Conservation (phyloP, 1,140 invertebrate genomes). For the Caenorhabditis brenneri region DNA sequence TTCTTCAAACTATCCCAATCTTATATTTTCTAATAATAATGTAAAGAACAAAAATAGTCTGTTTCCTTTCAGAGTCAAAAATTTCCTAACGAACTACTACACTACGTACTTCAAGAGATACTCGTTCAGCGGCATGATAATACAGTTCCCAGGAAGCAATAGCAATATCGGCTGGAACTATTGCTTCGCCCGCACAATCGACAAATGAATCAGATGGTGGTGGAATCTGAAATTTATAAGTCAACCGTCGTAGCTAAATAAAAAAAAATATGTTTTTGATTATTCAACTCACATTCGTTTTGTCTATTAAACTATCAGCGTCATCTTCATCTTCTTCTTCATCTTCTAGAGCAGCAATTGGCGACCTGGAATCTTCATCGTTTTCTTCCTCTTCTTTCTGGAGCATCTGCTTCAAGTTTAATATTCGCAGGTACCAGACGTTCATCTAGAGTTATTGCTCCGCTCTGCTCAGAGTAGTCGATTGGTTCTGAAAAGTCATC, state of each 20-base stretch:
- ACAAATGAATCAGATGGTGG: neutral
- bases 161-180: neutral
- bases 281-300: conserved; percentile 8
- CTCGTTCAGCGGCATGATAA: conserved; percentile 7
- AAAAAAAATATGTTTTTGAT: neutral
- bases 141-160: neutral
- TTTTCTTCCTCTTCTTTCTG: neutral
- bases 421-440: no score
- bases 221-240: neutral
- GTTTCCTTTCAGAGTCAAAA: no score
- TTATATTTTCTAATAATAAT: no score
- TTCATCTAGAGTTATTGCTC: neutral
- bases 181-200: neutral
- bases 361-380: neutral
- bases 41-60: no score
- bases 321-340: conserved; percentile 17
- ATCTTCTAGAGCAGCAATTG: neutral
- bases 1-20: neutral
- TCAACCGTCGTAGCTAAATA: neutral
- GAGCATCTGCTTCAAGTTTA: neutral
- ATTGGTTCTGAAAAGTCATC: neutral
- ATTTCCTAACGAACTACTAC: neutral
- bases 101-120: neutral
- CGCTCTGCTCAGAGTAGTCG: neutral
- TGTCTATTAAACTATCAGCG: neutral